phyloP scores from a whole-genome alignment of 2,113 vertebrate species.

The Prunella himalayana region DNA sequence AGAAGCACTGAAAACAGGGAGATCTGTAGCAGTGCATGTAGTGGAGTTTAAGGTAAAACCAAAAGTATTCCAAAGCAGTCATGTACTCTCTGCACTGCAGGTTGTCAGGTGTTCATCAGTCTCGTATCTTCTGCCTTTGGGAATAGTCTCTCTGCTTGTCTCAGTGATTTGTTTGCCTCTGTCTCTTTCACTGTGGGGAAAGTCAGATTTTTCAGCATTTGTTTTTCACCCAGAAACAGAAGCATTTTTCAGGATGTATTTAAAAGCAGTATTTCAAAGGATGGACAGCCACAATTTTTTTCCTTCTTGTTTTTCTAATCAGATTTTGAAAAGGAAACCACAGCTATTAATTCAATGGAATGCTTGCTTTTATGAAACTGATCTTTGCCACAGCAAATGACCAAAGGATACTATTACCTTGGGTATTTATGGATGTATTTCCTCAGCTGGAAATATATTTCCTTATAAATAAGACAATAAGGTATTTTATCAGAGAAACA shows the following conservation, averaged over 20 bases:
- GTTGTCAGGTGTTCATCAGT: not conserved
- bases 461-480: not conserved
- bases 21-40: not conserved
- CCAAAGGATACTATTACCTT: not conserved
- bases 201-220: not conserved
- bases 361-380: constrained; percentile 1
- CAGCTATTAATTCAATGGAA: constrained; percentile 1
- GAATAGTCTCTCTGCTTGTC: not conserved
- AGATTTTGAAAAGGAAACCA: constrained; percentile 8
- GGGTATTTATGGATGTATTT: not conserved
- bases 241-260: not conserved
- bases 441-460: not conserved
- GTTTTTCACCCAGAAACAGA: not conserved
- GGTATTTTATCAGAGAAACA: not conserved
- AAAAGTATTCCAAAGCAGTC: not conserved
- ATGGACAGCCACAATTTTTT: not conserved
- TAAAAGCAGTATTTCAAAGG: not conserved
- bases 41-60: not conserved
- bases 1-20: not conserved
- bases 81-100: not conserved
- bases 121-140: not conserved
- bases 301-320: constrained; percentile 2
- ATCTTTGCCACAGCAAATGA: not conserved
- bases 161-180: not conserved
- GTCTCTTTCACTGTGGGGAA: not conserved